Evolutionary conservation across 2,113 vertebrate genomes (phyloP).

Genomic region (Pelecanus crispus): DNA sequence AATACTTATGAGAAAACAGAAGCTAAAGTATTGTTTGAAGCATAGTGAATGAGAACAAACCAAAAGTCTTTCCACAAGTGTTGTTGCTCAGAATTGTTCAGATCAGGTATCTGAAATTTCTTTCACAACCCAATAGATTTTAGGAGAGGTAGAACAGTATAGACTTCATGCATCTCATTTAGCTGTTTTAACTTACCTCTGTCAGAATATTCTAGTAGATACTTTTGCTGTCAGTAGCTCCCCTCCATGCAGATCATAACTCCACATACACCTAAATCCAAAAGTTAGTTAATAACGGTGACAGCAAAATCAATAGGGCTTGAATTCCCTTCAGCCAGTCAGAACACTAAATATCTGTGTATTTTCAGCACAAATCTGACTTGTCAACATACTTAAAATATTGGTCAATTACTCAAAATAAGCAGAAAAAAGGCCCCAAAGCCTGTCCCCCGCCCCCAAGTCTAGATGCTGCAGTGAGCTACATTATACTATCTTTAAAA

Average conservation of each 20-base stretch:
- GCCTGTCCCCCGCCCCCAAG: rapidly evolving
- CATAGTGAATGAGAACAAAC: neutral
- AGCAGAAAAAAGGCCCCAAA: rapidly evolving
- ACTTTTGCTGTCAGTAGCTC: neutral
- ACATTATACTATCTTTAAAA: neutral
- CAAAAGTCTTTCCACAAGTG: neutral
- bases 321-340: neutral
- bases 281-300: neutral
- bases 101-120: neutral
- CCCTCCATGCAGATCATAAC: neutral
- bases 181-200: neutral
- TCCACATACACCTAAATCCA: too few species aligned
- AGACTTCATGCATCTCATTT: neutral
- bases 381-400: neutral
- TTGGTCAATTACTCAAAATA: neutral
- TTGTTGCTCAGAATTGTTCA: neutral
- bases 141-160: neutral
- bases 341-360: neutral
- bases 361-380: neutral
- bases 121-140: neutral
- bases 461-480: neutral
- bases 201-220: neutral
- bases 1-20: neutral
- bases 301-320: neutral
- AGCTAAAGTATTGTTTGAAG: neutral